Percentiles rank a stretch among this genome's conserved stretches.
These are phyloP conservation scores for Athalia rosae DNA, from an alignment of 2,888 invertebrate species.

Conservation along the genomic window DNA sequence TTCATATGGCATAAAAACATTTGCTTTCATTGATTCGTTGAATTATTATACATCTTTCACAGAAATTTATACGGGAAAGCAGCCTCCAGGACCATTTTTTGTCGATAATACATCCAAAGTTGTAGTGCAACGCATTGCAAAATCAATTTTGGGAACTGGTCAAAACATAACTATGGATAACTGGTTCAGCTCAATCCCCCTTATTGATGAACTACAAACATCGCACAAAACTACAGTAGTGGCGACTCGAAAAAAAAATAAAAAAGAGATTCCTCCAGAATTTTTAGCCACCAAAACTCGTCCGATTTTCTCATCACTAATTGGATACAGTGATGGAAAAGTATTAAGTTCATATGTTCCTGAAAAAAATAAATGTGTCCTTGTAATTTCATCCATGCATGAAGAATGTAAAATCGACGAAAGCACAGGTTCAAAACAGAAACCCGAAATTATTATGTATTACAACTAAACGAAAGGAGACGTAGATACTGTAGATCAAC, in stretches of 20 bases:
- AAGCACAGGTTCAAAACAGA: conserved; percentile 7
- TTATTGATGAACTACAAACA: conserved; percentile 20
- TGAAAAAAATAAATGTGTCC: conserved; percentile 15
- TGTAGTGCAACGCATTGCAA: conserved; percentile 10
- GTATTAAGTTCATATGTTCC: conserved; percentile 30
- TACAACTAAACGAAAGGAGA: conserved; percentile 40
- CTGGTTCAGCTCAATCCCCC: conserved; percentile 17
- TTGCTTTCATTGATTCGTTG: conserved; percentile 47
- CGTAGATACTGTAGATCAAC: conserved; percentile 43
- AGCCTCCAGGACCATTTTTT: not conserved
- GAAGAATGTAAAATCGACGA: conserved; percentile 1
- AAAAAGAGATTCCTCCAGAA: conserved; percentile 16
- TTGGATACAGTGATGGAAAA: not conserved
- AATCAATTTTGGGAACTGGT: conserved; percentile 21
- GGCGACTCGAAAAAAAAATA: conserved; percentile 32
- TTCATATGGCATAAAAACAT: conserved; percentile 48
- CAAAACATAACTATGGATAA: conserved; percentile 41
- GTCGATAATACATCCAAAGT: not conserved
- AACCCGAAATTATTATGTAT: conserved; percentile 31
- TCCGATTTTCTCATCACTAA: not conserved
- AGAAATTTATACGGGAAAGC: conserved; percentile 48
- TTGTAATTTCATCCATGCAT: conserved; percentile 3
- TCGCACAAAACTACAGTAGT: conserved; percentile 3
- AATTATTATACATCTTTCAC: conserved; percentile 48
- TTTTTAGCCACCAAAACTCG: conserved; percentile 1